Base-by-base conservation (phyloP, 37 sponge, comb jelly and placozoan species). In the Beroe forskalii region DNA sequence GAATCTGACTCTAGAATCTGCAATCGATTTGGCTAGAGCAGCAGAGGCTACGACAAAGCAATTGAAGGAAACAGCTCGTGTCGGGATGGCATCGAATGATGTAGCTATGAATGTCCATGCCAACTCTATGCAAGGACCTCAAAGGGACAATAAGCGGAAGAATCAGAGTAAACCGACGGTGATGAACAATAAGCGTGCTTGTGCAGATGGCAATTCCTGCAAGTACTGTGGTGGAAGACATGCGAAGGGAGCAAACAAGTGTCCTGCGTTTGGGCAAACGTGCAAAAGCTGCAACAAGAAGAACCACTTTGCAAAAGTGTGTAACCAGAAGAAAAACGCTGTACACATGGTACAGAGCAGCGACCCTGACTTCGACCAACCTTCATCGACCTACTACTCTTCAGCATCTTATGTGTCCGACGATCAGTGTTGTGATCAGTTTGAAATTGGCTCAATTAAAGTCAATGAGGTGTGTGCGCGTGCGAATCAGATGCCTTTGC, bases 301-400 rank as follows among this genome's bases (percentile, higher is more conserved):
- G 25, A 63, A 63, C 66, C 66, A 63, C 25, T 63, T 63, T 63
- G 66, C 4, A 30, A 63, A 63, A 63, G 66, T 63, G 6, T 63
- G 25, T 19, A 63, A 19, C 20, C 17, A 9, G 17, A 55, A 55
- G 60, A 55, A 55, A 17, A 55, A 55, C 17, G 66, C 66, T 28
- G 2, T 28, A 24, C 20, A 63, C 66, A 63, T 63, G 20, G 17
- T n/a, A n/a, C n/a, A n/a, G n/a, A n/a, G n/a, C n/a, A n/a, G n/a
- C n/a, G n/a, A n/a, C n/a, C n/a, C 14, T 55, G 60, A 55, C 9
- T 19, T 55, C 17, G 60, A 55, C 14, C 9, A 17, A 55, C 60
- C 9, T 9, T 17, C 60, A 19, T 9, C 9, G 60, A 55, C 60
- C 9, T 55, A 55, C 60, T 55, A 55, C 17, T 55, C 9, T 55